Evolutionary conservation across 2,888 invertebrate genomes (phyloP).

Genomic region (Heliconius cydno): DNA sequence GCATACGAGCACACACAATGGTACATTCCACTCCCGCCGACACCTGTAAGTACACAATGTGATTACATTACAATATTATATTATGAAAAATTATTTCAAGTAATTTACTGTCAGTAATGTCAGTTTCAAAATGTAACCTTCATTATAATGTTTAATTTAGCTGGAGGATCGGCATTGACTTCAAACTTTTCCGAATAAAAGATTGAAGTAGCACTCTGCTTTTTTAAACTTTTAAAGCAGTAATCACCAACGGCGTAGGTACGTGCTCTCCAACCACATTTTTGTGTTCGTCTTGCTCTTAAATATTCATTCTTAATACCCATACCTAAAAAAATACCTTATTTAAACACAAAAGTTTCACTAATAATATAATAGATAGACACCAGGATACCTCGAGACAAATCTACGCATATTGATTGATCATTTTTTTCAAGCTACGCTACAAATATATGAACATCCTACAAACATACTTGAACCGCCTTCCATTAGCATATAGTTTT

Average conservation of each 20-base stretch:
- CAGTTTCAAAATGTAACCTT: constrained; percentile 8
- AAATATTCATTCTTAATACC: constrained; percentile 58
- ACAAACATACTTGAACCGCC: constrained; percentile 57
- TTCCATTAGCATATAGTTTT: constrained; percentile 61
- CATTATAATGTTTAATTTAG: constrained; percentile 55
- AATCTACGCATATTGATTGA: too few relatives aligned
- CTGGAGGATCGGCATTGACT: constrained; percentile 60
- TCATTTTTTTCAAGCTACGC: not conserved
- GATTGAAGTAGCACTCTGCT: constrained; percentile 51
- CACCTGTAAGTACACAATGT: constrained; percentile 55
- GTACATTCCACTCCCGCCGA: constrained; percentile 70
- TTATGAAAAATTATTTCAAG: not conserved
- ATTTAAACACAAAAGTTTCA: not conserved
- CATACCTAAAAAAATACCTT: constrained; percentile 54
- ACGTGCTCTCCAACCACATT: constrained; percentile 64
- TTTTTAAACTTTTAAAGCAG: constrained; percentile 59
- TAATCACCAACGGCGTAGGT: constrained; percentile 62
- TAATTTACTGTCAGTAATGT: not conserved
- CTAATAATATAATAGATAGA: not conserved
- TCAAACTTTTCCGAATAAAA: constrained; percentile 71
- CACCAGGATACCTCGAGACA: too few relatives aligned
- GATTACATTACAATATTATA: not conserved
- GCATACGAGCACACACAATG: constrained; percentile 65
- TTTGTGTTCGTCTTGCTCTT: constrained; percentile 56
- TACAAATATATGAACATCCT: not conserved